Base-by-base conservation (phyloP, 2,888 invertebrate genomes). In the Netelia melanura region DNA sequence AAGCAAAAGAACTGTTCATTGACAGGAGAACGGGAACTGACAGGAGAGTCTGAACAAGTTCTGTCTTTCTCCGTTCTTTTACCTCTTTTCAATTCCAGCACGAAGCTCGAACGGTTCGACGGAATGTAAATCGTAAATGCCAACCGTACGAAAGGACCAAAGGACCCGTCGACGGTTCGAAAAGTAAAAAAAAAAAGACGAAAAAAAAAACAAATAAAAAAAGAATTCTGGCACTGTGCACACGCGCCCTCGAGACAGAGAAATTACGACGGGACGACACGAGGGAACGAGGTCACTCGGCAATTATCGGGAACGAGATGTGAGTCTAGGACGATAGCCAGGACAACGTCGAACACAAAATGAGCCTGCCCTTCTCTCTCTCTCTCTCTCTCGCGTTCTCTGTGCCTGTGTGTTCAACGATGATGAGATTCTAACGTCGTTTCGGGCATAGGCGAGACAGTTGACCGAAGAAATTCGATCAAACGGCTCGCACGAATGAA, bases 301-400 rank as follows among this genome's bases (percentile, higher is more conserved):
- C 86, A 87, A 88, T 87, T 87, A 87, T 86, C 85, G 86, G 85
- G 52, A 77, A 67, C 30, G 30, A 30, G 30, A 30, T 30, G 30
- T 30, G 30, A 30, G 30, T 5, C 30, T 30, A 30, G 30, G 5
- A 30, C 30, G 30, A 30, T 30, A 30, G 30, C 5, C 30, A 30
- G 30, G 30, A 30, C 30, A 30, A 3, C 30, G 30, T 30, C 30
- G 30, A 30, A 62, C 14, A 71, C 52, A 25, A 23, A 30, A 48
- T 21, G 67, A 48, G 52, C 68, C 62, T 38, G 61, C 30, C 30
- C 30, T 30, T 30, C 30, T 30, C 30, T 30, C 30, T 30, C 30
- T 5, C 30, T 30, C 30, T 5, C 30, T 30, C 30, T 30, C 30
- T 30, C 30, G 0, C 17, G 17, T 17, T 5, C 30, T 30, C 30